These are phyloP conservation scores for Dendrocincla fuliginosa DNA, from an alignment of 2,797 vertebrate species.

Conservation along the genomic window DNA sequence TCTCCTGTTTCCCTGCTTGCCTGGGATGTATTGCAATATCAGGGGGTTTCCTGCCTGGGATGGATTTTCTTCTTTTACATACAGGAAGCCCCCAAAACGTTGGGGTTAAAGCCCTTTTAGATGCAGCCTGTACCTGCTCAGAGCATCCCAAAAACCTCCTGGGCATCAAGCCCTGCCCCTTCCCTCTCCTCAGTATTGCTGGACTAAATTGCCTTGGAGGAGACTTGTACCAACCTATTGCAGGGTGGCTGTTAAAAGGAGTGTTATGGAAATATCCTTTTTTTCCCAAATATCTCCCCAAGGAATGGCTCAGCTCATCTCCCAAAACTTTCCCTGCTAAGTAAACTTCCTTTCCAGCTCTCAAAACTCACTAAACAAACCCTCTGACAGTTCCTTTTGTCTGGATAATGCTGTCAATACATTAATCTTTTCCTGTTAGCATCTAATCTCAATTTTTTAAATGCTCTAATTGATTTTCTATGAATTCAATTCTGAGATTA, in stretches of 20 bases:
- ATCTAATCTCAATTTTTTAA: conserved; percentile 55
- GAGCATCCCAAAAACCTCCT: background rate
- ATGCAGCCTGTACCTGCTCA: background rate
- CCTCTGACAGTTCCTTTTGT: conserved; percentile 23
- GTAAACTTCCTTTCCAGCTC: background rate
- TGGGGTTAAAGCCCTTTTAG: background rate
- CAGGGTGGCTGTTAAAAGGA: background rate
- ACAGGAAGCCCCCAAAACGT: rapidly evolving
- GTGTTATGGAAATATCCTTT: background rate
- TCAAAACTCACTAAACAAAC: background rate
- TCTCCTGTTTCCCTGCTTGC: background rate
- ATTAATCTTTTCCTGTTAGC: conserved; percentile 39
- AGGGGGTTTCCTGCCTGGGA: background rate
- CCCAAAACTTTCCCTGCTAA: background rate
- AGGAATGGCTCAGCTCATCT: background rate
- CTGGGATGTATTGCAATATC: background rate
- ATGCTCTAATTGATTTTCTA: conserved; percentile 61
- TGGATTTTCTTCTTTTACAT: background rate
- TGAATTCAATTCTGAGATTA: conserved; percentile 54
- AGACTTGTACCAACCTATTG: background rate
- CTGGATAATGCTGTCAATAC: conserved; percentile 14
- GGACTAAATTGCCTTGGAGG: rapidly evolving
- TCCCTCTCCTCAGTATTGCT: background rate
- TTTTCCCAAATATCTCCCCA: background rate
- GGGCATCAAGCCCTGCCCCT: rapidly evolving